phyloP scores from a whole-genome alignment of 1,140 invertebrate genomes.

The Nephotettix cincticeps region DNA sequence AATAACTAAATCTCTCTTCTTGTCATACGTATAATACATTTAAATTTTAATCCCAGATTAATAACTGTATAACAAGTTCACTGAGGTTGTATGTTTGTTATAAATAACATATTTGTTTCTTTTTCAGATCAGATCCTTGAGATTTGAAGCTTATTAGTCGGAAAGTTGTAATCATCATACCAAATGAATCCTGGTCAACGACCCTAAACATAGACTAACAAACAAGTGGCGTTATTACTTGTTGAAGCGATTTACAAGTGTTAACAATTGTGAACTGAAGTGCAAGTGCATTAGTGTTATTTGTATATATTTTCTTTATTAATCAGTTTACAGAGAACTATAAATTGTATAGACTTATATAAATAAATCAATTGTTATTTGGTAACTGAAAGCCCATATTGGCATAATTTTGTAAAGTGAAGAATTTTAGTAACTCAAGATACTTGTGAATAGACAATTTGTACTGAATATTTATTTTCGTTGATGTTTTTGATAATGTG shows the following conservation, averaged over 20 bases:
- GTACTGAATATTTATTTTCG: constrained; percentile 20
- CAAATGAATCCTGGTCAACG: constrained; percentile 21
- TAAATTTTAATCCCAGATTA: too few species aligned
- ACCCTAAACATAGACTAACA: constrained; percentile 12
- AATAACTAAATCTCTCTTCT: too few species aligned
- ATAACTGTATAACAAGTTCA: too few species aligned
- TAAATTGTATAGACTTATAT: constrained; percentile 18
- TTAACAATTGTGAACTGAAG: neutral
- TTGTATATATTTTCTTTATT: neutral
- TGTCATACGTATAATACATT: too few species aligned
- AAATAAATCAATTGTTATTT: constrained; percentile 20
- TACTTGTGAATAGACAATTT: constrained; percentile 5
- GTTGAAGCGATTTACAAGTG: constrained; percentile 7
- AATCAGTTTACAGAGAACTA: constrained; percentile 1
- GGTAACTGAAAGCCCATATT: constrained; percentile 12
- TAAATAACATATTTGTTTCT: neutral
- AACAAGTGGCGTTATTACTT: constrained; percentile 17
- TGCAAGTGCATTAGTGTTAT: neutral
- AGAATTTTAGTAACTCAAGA: constrained; percentile 11
- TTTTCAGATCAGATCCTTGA: constrained; percentile 3
- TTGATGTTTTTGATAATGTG: constrained; percentile 17
- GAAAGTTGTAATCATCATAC: constrained; percentile 7
- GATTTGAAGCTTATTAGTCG: neutral
- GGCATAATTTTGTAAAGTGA: constrained; percentile 16
- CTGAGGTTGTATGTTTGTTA: too few species aligned